A percentile compares a stretch with the other conserved stretches of the same genome.
phyloP scores from a whole-genome alignment of 2,888 invertebrate genomes.

The Microdon myrmicae region DNA sequence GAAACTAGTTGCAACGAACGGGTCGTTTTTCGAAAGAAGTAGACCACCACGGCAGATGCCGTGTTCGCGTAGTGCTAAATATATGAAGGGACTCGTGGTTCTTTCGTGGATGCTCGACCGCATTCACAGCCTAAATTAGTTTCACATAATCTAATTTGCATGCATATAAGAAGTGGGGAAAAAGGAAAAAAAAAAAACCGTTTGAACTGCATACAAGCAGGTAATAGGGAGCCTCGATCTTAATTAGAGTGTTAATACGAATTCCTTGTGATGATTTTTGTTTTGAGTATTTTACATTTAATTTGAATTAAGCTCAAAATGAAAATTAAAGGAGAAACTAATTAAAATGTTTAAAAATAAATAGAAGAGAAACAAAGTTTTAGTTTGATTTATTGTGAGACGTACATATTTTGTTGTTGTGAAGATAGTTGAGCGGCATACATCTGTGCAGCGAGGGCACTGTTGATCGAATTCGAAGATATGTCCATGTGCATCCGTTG shows the following conservation, averaged over 20 bases:
- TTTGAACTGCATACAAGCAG: neutral
- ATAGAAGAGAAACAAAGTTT: conserved; percentile 32
- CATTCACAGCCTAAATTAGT: conserved; percentile 8
- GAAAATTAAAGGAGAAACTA: conserved; percentile 40
- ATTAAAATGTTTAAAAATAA: conserved; percentile 44
- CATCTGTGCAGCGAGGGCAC: conserved; percentile 97
- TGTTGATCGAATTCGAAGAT: conserved; percentile 65
- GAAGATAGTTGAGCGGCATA: conserved; percentile 91
- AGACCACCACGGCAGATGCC: conserved; percentile 21
- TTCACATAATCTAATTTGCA: conserved; percentile 27
- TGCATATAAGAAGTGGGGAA: conserved; percentile 22
- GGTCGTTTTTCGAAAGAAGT: conserved; percentile 21
- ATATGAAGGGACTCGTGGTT: conserved; percentile 24
- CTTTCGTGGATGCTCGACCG: neutral
- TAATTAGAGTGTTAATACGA: conserved; percentile 63
- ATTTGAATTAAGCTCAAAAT: conserved; percentile 33
- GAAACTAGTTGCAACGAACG: neutral
- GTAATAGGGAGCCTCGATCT: conserved; percentile 7
- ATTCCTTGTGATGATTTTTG: no score
- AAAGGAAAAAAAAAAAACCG: conserved; percentile 2
- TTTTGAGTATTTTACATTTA: conserved; percentile 47
- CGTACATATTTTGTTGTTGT: conserved; percentile 95
- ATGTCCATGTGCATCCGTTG: conserved; percentile 39
- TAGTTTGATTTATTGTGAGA: conserved; percentile 58
- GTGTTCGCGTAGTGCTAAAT: conserved; percentile 26